Conservation (phyloP, 2,888 invertebrate genomes). For the Leucophenga maculata region DNA sequence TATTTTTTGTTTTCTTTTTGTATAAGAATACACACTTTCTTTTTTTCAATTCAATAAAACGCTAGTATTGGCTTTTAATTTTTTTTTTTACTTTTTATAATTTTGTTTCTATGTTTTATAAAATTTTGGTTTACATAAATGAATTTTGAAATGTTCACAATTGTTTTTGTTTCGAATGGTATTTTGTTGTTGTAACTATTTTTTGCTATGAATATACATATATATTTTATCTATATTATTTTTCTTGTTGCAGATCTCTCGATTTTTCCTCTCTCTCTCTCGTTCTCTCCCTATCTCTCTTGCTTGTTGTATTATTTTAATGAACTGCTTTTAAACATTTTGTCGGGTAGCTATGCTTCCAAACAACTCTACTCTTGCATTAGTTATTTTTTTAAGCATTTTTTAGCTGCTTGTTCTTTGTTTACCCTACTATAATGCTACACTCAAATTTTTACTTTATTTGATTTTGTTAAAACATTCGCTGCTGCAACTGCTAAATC, state of each 20-base stretch:
- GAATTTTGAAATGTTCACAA: neutral
- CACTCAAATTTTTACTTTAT: too few species aligned
- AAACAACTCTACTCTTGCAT: too few species aligned
- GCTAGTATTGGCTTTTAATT: neutral
- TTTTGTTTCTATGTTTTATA: neutral
- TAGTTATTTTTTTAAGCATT: too few species aligned
- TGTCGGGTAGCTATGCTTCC: too few species aligned
- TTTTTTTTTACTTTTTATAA: slow-evolving; percentile 4
- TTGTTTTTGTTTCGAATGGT: neutral
- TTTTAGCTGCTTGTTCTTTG: too few species aligned
- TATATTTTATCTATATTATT: slow-evolving; percentile 5
- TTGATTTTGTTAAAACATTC: too few species aligned
- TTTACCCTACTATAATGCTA: too few species aligned
- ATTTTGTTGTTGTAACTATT: neutral
- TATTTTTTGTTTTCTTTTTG: too few species aligned
- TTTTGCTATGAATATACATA: neutral
- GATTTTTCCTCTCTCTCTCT: neutral
- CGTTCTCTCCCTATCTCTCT: neutral
- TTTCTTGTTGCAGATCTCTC: neutral
- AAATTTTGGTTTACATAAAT: slow-evolving; percentile 4
- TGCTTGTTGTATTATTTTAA: neutral
- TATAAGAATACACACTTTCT: neutral
- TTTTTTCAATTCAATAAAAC: slow-evolving; percentile 6
- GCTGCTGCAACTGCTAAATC: too few species aligned
- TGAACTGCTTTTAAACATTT: too few species aligned